Percentiles rank a stretch among this genome's conserved stretches.
Conservation (phyloP, 2,888 invertebrate species). For the Stenchaetothrips biformis region DNA sequence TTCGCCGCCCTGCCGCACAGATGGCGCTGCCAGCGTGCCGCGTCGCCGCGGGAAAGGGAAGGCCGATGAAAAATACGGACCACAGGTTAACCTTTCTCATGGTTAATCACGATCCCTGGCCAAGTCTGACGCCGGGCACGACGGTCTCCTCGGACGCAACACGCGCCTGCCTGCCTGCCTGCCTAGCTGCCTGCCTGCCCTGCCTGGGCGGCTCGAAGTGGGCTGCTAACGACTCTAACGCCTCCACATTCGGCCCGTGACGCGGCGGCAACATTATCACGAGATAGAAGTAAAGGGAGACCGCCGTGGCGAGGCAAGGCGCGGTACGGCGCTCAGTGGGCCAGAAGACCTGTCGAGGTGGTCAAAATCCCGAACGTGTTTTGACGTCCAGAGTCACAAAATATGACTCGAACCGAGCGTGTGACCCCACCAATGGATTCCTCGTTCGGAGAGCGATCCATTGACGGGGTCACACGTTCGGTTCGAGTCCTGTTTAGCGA, state of each 20-base stretch:
- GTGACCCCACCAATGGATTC: too few relatives aligned
- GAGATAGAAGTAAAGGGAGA: too few relatives aligned
- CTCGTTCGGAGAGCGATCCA: too few relatives aligned
- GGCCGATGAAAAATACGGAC: neutral
- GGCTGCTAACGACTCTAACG: neutral
- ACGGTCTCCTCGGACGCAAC: neutral
- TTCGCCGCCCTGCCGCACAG: neutral
- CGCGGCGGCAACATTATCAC: neutral
- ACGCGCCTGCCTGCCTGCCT: neutral
- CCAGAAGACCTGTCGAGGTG: too few relatives aligned
- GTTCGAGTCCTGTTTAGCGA: too few relatives aligned
- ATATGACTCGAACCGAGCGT: too few relatives aligned
- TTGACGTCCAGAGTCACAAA: too few relatives aligned
- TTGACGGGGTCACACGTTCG: too few relatives aligned
- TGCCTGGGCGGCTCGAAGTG: neutral
- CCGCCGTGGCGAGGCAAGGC: too few relatives aligned
- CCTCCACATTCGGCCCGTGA: neutral
- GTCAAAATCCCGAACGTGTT: too few relatives aligned
- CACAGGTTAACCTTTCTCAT: conserved; percentile 7
- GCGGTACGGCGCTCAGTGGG: too few relatives aligned
- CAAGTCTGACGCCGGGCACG: neutral
- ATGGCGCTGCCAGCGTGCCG: neutral
- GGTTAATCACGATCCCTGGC: neutral
- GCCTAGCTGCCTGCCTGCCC: neutral
- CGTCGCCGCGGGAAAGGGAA: neutral